Base-by-base conservation (phyloP, 2,797 vertebrate species). In the Calcarius lapponicus region DNA sequence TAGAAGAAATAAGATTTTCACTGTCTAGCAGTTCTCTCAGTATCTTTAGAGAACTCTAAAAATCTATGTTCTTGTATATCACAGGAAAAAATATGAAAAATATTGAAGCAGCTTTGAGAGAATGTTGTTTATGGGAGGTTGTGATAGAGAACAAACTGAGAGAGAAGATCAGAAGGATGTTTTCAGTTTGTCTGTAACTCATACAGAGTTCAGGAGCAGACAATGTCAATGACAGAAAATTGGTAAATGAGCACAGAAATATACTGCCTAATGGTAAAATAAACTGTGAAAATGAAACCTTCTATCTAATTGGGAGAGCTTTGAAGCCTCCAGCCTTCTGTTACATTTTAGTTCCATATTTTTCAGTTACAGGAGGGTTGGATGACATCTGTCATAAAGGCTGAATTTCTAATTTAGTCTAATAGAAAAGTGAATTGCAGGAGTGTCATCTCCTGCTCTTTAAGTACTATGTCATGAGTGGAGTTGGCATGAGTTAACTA, bases 371-470 rank as follows among this genome's bases (percentile, higher is more conserved):
- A 72, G 73, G 57, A 64, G 4, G 8, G 7, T 71, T 90, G 62
- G 62, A 51, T 95, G 93, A 66, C 82, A 91, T 83, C 62, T 94
- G 76, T 75, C 82, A 94, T 70, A 58, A 75, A 75, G 57, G 14
- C 9, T 93, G 78, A 94, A 84, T 88, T 83, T 92, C 88, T 91
- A 79, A 90, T 91, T 83, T 43, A 65, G 38, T 74, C 32, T 92
- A 90, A 92, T 66, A 79, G 65, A 81, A 72, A 86, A 86, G 79
- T 79, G 19, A 72, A n/a, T 78, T 83, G 11, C 57, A 71, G 64
- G 40, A 70, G 6, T 86, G 62, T 93, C 31, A 81, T 81, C 20
- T 58, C 17, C 24, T 62, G n/a, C 20, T 66, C 40, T 90, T 70
- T 48, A 80, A 72, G 13, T 50, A 48, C 29, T 51, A 19, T 67